A percentile compares a stretch with the other conserved stretches of the same genome.
Evolutionary conservation across 1,140 invertebrate species (phyloP).

Genomic region (Drosophila oshimai): DNA sequence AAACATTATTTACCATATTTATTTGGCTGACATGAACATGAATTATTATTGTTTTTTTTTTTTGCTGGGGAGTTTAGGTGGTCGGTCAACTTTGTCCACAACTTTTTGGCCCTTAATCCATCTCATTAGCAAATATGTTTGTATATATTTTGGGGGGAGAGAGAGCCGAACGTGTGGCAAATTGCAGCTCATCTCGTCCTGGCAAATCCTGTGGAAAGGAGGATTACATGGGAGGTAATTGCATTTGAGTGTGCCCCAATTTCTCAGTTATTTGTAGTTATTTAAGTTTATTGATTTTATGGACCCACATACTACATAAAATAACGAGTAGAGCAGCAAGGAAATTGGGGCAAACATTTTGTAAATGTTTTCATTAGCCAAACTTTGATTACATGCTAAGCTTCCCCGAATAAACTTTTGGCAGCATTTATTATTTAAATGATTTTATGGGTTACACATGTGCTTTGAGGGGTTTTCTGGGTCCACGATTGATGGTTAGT

Average conservation of each 20-base stretch:
- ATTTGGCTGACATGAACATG: constrained; percentile 45
- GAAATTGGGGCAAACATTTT: constrained; percentile 56
- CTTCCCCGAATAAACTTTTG: constrained; percentile 58
- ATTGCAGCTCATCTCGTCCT: constrained; percentile 17
- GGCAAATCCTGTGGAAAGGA: constrained; percentile 15
- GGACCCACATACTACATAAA: constrained; percentile 23
- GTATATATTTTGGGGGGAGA: not conserved
- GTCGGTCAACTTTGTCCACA: constrained; percentile 28
- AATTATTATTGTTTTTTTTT: constrained; percentile 34
- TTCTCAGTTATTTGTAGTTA: constrained; percentile 63
- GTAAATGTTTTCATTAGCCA: constrained; percentile 72
- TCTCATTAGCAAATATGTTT: constrained; percentile 58
- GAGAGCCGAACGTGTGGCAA: constrained; percentile 12
- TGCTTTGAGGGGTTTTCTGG: not conserved
- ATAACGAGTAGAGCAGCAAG: not conserved
- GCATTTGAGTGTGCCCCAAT: constrained; percentile 56
- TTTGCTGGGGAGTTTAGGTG: not conserved
- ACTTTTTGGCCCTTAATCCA: constrained; percentile 45
- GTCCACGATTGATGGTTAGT: constrained; percentile 39
- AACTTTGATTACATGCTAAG: constrained; percentile 60
- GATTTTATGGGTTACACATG: constrained; percentile 51
- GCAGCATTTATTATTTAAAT: constrained; percentile 77
- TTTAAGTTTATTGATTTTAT: constrained; percentile 76
- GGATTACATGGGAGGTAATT: constrained; percentile 34
- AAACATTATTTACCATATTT: constrained; percentile 46